Conservation (phyloP, 1,140 invertebrate genomes). For the Thaumatotibia leucotreta region DNA sequence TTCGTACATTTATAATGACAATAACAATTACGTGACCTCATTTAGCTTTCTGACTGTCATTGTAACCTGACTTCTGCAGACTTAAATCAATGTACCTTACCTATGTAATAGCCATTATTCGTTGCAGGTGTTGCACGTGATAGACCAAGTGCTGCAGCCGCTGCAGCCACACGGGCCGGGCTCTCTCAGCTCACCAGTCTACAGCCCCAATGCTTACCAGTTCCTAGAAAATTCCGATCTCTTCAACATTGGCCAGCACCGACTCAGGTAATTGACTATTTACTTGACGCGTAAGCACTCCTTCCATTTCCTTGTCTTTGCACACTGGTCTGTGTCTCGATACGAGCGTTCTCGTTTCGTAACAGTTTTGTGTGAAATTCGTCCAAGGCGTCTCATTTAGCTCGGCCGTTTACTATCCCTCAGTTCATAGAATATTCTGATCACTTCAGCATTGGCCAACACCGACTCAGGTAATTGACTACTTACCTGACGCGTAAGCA, state of each 20-base stretch:
- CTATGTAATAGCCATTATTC: neutral
- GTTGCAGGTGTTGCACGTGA: constrained; percentile 86
- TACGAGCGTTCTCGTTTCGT: too few relatives aligned
- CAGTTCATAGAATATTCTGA: constrained; percentile 87
- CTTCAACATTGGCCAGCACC: constrained; percentile 80
- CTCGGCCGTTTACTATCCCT: constrained; percentile 82
- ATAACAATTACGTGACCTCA: too few relatives aligned
- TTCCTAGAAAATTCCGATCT: constrained; percentile 87
- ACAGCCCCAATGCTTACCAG: constrained; percentile 87
- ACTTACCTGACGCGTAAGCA: neutral
- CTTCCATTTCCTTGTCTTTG: too few relatives aligned
- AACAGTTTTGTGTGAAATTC: too few relatives aligned
- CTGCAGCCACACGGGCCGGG: constrained; percentile 78
- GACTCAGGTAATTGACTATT: constrained; percentile 45
- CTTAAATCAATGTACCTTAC: too few relatives aligned
- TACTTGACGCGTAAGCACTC: too few relatives aligned
- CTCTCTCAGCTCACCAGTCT: constrained; percentile 78
- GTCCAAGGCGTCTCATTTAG: too few relatives aligned
- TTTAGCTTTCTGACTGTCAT: too few relatives aligned
- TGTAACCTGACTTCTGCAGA: too few relatives aligned
- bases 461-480: constrained; percentile 55
- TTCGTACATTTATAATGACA: too few relatives aligned
- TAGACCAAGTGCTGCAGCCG: constrained; percentile 88
- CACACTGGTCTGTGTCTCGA: too few relatives aligned
- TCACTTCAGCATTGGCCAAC: constrained; percentile 81